A percentile compares a stretch with the other conserved stretches of the same genome.
These are phyloP conservation scores for Cataglyphis hispanica DNA, from an alignment of 1,140 invertebrate genomes.

Conservation along the genomic window DNA sequence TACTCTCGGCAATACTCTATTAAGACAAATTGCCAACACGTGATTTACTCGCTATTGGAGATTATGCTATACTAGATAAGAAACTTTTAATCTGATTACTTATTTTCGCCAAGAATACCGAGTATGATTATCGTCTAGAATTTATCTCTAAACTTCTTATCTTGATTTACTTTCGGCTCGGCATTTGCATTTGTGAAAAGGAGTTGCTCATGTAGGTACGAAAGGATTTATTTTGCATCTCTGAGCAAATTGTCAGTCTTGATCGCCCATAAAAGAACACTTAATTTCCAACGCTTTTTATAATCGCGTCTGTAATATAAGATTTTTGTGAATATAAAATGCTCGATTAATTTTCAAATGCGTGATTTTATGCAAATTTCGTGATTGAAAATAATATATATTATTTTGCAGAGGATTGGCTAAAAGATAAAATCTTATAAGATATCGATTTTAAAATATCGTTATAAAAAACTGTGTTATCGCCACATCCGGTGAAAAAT, in stretches of 20 bases:
- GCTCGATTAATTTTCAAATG: no score
- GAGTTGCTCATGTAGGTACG: not conserved
- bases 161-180: constrained; percentile 30
- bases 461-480: no score
- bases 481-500: no score
- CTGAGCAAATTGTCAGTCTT: constrained; percentile 51
- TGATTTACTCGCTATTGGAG: constrained; percentile 52
- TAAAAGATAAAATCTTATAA: no score
- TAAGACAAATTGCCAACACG: constrained; percentile 54
- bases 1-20: constrained; percentile 33
- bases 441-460: no score
- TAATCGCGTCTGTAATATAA: no score
- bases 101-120: constrained; percentile 45
- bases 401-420: no score
- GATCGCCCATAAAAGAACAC: constrained; percentile 10
- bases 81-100: constrained; percentile 71
- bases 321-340: no score
- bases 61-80: constrained; percentile 30
- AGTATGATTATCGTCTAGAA: constrained; percentile 60
- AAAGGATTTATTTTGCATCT: constrained; percentile 41
- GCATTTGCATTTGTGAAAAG: constrained; percentile 45
- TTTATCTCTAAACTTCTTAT: constrained; percentile 72
- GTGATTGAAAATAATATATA: no score
- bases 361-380: no score
- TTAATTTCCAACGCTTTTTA: no score